Evolutionary conservation across 2,888 invertebrate genomes (phyloP).

Genomic region (Ariolimax columbianus): DNA sequence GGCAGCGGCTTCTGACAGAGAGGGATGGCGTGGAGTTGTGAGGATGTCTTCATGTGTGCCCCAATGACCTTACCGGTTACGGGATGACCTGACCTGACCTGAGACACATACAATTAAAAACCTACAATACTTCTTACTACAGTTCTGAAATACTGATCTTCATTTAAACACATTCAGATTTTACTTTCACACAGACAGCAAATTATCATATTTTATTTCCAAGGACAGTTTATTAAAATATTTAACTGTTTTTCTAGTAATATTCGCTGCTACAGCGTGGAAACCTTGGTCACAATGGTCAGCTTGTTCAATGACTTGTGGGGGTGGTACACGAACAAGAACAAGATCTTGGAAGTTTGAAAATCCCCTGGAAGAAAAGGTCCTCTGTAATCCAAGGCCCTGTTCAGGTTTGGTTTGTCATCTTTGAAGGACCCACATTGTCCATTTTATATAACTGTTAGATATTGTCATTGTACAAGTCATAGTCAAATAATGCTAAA

Average conservation of each 20-base stretch:
- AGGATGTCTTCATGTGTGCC: no score
- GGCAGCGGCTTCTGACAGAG: no score
- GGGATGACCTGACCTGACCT: no score
- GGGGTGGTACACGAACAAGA: slow-evolving; percentile 67
- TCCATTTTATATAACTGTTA: neutral
- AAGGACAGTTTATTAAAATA: neutral
- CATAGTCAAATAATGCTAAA: no score
- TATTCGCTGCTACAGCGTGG: neutral
- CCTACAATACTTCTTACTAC: no score
- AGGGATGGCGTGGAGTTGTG: no score
- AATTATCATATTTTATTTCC: neutral
- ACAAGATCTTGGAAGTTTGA: neutral
- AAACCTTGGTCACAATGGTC: slow-evolving; percentile 63
- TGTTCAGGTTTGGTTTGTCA: slow-evolving; percentile 50
- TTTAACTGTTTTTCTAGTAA: neutral
- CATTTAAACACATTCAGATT: neutral
- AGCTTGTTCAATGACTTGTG: slow-evolving; percentile 75
- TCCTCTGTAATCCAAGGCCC: slow-evolving; percentile 47
- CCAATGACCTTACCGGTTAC: no score
- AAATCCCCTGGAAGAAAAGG: slow-evolving; percentile 60
- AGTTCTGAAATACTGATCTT: neutral
- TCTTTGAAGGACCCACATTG: neutral
- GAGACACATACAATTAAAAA: no score
- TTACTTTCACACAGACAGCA: neutral
- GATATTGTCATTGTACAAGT: no score